Percentiles rank a stretch among this genome's conserved stretches.
phyloP scores from a whole-genome alignment of 1,140 invertebrate genomes.

The Euwallacea fornicatus region DNA sequence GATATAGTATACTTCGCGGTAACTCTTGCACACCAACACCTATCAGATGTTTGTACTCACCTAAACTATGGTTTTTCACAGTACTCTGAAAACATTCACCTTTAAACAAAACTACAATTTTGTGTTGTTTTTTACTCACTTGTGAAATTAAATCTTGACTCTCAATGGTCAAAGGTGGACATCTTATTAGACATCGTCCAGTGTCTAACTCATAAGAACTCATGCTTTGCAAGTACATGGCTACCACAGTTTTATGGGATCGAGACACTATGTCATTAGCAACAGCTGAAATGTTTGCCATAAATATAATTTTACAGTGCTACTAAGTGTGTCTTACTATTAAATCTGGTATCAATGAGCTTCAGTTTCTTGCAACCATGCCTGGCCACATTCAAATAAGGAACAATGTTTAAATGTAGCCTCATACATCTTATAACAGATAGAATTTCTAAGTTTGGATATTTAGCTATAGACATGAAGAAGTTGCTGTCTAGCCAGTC shows the following conservation, averaged over 20 bases:
- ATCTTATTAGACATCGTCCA: conserved; percentile 5
- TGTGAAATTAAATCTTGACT: conserved; percentile 16
- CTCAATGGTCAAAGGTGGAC: conserved; percentile 2
- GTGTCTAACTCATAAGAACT: conserved; percentile 41
- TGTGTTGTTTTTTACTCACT: not conserved
- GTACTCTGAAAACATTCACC: conserved; percentile 20
- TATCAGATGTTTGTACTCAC: conserved; percentile 9
- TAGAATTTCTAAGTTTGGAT: conserved; percentile 45
- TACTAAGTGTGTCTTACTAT: conserved; percentile 13
- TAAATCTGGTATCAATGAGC: conserved; percentile 45
- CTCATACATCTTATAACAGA: conserved; percentile 47
- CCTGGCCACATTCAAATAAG: conserved; percentile 44
- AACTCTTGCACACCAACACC: conserved; percentile 21
- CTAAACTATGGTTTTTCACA: conserved; percentile 25
- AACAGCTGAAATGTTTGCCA: conserved; percentile 24
- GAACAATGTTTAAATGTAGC: conserved; percentile 41
- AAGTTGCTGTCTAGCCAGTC: conserved; percentile 42
- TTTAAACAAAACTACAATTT: not conserved
- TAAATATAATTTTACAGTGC: not conserved
- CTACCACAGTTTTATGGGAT: conserved; percentile 27
- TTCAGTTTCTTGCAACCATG: conserved; percentile 46
- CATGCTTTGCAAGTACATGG: conserved; percentile 44
- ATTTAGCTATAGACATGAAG: conserved; percentile 46
- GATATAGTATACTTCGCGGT: conserved; percentile 42
- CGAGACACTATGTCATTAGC: conserved; percentile 41